Evolutionary conservation across 2,888 invertebrate species (phyloP).

Genomic region (Octonoba sinensis): DNA sequence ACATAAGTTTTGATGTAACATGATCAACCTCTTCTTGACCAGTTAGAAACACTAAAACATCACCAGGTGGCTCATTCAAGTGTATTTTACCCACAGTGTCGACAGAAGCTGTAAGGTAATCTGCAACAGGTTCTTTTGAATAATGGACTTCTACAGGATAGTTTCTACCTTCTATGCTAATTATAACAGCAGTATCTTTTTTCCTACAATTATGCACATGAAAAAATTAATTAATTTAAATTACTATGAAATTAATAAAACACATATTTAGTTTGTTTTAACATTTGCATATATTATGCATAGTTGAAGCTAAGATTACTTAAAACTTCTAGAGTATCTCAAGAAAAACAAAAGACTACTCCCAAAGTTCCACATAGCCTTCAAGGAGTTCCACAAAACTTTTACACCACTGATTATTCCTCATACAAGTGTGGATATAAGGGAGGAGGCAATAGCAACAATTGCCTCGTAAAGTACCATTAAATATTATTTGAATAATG

Average conservation of each 20-base stretch:
- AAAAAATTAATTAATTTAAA: constrained; percentile 46
- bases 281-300: neutral
- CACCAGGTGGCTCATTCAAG: constrained; percentile 79
- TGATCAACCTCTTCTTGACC: constrained; percentile 94
- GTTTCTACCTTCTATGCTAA: constrained; percentile 89
- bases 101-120: constrained; percentile 88
- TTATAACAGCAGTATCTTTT: constrained; percentile 81
- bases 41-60: constrained; percentile 91
- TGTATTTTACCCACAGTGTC: constrained; percentile 93
- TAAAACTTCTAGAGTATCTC: too few relatives aligned
- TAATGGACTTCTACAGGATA: constrained; percentile 91
- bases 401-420: too few relatives aligned
- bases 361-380: too few relatives aligned
- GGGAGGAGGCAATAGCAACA: too few relatives aligned
- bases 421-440: too few relatives aligned
- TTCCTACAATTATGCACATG: constrained; percentile 65
- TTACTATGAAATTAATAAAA: neutral
- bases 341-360: too few relatives aligned
- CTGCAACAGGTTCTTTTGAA: constrained; percentile 84
- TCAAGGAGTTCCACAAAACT: too few relatives aligned
- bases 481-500: too few relatives aligned
- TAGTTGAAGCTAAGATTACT: too few relatives aligned
- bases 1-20: constrained; percentile 74
- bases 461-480: too few relatives aligned
- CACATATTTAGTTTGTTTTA: neutral